A percentile compares a stretch with the other conserved stretches of the same genome.
Conservation (phyloP, 2,797 vertebrate genomes). For the Chelmon rostratus region DNA sequence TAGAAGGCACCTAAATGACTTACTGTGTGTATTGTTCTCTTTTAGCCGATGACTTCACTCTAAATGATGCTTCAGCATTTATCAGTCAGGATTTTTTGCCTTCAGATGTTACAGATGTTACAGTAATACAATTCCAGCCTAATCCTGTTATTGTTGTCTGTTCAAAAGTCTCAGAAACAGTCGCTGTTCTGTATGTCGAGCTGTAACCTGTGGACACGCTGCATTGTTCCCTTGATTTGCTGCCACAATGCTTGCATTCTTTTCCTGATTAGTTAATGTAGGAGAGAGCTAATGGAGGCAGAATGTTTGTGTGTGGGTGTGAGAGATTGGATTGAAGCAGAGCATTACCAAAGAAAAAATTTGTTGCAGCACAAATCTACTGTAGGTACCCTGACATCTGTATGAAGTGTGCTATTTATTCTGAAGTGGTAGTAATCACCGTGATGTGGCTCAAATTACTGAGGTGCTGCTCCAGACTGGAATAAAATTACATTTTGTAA, state of each 20-base stretch:
- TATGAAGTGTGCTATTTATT: constrained; percentile 71
- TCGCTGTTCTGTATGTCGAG: constrained; percentile 1
- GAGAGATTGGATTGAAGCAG: constrained; percentile 37
- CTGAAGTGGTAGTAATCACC: constrained; percentile 73
- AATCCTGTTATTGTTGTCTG: constrained; percentile 32
- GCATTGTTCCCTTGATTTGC: constrained; percentile 42
- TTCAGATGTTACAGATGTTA: constrained; percentile 35
- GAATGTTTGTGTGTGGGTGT: constrained; percentile 34
- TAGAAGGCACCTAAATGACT: background rate
- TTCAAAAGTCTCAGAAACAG: constrained; percentile 17
- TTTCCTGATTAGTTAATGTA: constrained; percentile 47
- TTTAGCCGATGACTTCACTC: constrained; percentile 16
- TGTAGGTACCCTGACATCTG: constrained; percentile 62
- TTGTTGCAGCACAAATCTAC: constrained; percentile 54
- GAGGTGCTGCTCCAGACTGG: constrained; percentile 63
- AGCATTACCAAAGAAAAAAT: constrained; percentile 52
- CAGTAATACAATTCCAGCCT: constrained; percentile 30
- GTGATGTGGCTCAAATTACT: constrained; percentile 74
- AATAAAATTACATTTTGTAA: constrained; percentile 74
- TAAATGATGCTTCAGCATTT: constrained; percentile 19
- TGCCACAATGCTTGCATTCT: constrained; percentile 20
- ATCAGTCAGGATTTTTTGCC: constrained; percentile 17
- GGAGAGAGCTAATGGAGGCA: constrained; percentile 40
- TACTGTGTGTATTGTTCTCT: background rate
- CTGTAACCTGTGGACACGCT: constrained; percentile 15